Base-by-base conservation (phyloP, 2,797 vertebrate genomes). In the Cossypha dichroa region DNA sequence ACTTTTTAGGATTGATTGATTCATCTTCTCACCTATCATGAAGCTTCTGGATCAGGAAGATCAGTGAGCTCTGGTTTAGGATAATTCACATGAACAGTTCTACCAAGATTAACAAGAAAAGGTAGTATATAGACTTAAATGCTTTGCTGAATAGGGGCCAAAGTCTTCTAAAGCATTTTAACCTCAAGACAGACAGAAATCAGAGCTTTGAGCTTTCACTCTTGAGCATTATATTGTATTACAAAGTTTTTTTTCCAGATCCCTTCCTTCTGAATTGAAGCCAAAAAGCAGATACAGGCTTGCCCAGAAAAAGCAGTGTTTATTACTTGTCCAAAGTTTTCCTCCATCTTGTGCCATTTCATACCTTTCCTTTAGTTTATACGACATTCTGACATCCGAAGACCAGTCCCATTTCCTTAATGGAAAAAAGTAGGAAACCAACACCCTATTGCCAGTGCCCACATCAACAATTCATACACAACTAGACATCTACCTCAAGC, bases 271-370 rank as follows among this genome's bases (percentile, higher is more conserved):
- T 78, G 38, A 81, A 92, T 23, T 60, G 11, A 7, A 45, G 70
- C 29, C 87, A 78, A 92, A 58, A 78, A 55, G 2, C 75, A 82
- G 25, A 81, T 25, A 75, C 15, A 76, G 51, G 18, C 78, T 92
- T 90, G 69, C 45, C 33, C 36, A 19, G 28, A 72, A 76, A 91
- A 85, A 59, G 16, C 15, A 19, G 43, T 26, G 16, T 29, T 70
- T 63, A 41, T 36, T 52, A 41, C 8, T 72, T 34, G 4, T 25
- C 31, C 45, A 55, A 25, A 31, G 13, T 46, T 88, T 91, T 58
- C 48, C 40, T 59, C 46, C 9, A 11, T 68, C 49, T 76, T 55
- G 18, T 45, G 36, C 31, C 49, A 64, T 84, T 87, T 77, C 60
- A 38, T 41, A 43, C 51, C 76, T 82, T 46, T 70, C 40, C 58